Conservation (phyloP, 2,113 vertebrate genomes). For the Chionomys nivalis region DNA sequence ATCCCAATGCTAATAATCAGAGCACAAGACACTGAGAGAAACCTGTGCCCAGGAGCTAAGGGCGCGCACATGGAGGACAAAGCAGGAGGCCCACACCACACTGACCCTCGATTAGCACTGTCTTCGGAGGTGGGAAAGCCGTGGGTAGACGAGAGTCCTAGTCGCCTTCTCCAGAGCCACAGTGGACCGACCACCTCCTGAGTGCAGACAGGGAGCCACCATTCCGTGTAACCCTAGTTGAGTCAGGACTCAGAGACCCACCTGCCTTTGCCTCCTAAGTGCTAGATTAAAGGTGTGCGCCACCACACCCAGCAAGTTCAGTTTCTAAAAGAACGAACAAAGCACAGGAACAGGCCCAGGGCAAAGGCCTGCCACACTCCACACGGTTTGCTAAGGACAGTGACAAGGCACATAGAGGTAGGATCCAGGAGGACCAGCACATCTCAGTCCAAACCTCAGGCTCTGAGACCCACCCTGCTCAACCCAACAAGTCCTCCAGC, state of each 20-base stretch:
- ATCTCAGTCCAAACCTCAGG: not conserved
- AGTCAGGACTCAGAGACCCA: not conserved
- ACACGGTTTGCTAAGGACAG: not conserved
- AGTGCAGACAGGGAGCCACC: not conserved
- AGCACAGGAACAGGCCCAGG: not conserved
- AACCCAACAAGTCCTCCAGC: not conserved
- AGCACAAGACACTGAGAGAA: not conserved
- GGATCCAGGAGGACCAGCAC: not conserved
- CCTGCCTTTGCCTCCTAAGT: not conserved
- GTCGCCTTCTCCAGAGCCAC: not conserved
- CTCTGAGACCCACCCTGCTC: not conserved
- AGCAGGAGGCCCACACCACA: not conserved
- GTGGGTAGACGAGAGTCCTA: not conserved
- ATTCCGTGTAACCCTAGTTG: not conserved
- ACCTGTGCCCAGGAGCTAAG: not conserved
- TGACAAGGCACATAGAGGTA: not conserved
- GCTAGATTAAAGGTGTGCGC: not conserved
- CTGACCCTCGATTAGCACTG: not conserved
- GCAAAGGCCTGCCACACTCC: fast-evolving
- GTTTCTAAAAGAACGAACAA: not conserved
- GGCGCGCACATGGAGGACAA: not conserved
- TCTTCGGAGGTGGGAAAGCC: not conserved
- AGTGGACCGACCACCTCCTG: not conserved
- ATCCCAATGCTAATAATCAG: not conserved
- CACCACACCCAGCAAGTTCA: not conserved